Evolutionary conservation across 2,888 invertebrate genomes (phyloP), one percentile per base, ranked within the genome.

Genomic region (Megalurothrips usitatus): DNA sequence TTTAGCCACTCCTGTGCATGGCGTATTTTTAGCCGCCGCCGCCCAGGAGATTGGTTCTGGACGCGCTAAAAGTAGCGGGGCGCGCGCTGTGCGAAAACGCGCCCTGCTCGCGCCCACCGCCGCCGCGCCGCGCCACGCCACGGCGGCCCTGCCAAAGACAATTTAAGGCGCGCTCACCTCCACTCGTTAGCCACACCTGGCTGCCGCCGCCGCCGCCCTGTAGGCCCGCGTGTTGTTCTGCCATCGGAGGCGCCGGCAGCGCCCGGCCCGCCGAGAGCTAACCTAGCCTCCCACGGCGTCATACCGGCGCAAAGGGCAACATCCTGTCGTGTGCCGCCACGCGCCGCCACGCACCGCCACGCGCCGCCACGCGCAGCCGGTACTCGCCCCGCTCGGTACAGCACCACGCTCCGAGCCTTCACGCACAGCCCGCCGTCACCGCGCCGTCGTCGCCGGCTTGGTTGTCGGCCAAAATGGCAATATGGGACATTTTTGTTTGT

Each of bases 1-100:
- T 75, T 75, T 75, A 75, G 68, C 68, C 23, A 75, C 68, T 75
- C 68, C 68, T 75, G 68, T 75, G 68, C 68, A 75, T 23, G 68
- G 23, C 26, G 68, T 75, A 75, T 75, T 75, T 75, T 75, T 75
- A 75, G 68, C 68, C 10, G 11, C 68, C 23, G 58, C 58, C 23
- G 68, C 26, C 26, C 68, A 75, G 68, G 10, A 75, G 68, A 75
- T 75, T 75, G 68, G 68, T 75, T 75, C 68, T 75, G 68, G 68
- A 75, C 23, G 68, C 68, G 68, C 68, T 75, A 75, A 75, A 75
- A 75, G 68, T 75, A 75, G 68, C 68, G 26, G 17, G 12, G 19
- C 58, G 58, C 52, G 63, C 23, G 68, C 23, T 68, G 68, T 68
- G 68, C 68, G 68, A 58, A 58, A 58, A 58, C 58, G 17, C 58